Percentiles rank a stretch among this genome's conserved stretches.
These are phyloP conservation scores for Limnothrissa miodon DNA, from an alignment of 2,113 vertebrate species.

Conservation along the genomic window DNA sequence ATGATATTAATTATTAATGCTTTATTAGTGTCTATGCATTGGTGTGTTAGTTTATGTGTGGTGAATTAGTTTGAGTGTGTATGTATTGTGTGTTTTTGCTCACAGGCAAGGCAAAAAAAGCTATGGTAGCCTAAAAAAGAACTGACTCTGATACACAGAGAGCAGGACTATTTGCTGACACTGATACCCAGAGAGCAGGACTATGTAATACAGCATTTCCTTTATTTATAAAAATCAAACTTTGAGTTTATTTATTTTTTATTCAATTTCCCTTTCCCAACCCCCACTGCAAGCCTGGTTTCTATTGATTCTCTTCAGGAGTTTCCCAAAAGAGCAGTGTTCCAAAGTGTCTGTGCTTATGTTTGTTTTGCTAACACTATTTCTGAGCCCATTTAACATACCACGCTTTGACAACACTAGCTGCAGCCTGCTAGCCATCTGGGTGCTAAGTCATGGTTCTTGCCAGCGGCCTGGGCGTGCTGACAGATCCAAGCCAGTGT, in stretches of 20 bases:
- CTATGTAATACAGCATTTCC: too few species aligned
- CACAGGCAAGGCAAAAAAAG: neutral
- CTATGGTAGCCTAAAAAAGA: neutral
- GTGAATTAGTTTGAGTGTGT: neutral
- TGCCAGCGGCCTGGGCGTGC: neutral
- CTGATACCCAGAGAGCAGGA: too few species aligned
- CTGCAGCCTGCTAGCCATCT: neutral
- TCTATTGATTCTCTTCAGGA: neutral
- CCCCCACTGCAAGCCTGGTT: neutral
- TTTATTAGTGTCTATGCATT: neutral
- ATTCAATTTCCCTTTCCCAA: neutral
- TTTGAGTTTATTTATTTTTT: neutral
- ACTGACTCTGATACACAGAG: too few species aligned
- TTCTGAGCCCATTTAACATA: neutral
- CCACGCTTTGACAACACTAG: neutral
- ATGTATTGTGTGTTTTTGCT: conserved; percentile 11
- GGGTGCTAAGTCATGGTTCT: neutral
- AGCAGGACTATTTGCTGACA: too few species aligned
- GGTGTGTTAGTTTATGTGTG: neutral
- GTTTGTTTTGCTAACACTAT: neutral
- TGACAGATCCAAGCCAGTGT: neutral
- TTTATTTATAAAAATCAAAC: too few species aligned
- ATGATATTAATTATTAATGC: neutral
- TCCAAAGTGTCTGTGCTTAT: neutral
- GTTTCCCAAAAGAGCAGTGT: neutral